These are phyloP conservation scores for Leucophora obtusa DNA, from an alignment of 2,888 invertebrate species.

Conservation along the genomic window DNA sequence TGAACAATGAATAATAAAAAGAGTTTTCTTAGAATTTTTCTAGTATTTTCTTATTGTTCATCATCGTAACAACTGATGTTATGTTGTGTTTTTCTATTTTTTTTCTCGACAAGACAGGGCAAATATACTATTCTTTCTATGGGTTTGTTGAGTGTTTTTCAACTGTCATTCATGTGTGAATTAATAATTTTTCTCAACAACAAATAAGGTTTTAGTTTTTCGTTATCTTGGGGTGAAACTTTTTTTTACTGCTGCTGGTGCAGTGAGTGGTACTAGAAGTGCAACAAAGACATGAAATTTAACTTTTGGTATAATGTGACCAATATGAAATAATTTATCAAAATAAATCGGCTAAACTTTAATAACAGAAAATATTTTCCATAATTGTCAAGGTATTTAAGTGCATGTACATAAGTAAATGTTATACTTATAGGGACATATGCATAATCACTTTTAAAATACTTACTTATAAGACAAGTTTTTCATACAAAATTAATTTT, in stretches of 20 bases:
- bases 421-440: too few species aligned
- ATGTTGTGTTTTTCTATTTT: conserved; percentile 7
- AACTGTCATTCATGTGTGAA: conserved; percentile 66
- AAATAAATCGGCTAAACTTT: too few species aligned
- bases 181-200: conserved; percentile 62
- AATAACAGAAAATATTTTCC: too few species aligned
- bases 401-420: too few species aligned
- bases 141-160: conserved; percentile 58
- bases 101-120: conserved; percentile 33
- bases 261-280: conserved; percentile 39
- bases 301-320: too few species aligned
- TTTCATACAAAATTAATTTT: too few species aligned
- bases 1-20: conserved; percentile 27
- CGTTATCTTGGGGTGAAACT: conserved; percentile 10
- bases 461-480: too few species aligned
- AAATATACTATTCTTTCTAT: conserved; percentile 47
- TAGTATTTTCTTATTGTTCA: conserved; percentile 24
- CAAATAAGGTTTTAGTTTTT: conserved; percentile 28
- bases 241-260: conserved; percentile 17
- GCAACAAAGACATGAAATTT: conserved; percentile 25
- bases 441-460: too few species aligned
- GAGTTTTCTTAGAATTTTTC: conserved; percentile 28
- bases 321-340: too few species aligned
- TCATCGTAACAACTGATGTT: neutral
- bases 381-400: too few species aligned